A percentile compares a stretch with the other conserved stretches of the same genome.
phyloP scores from a whole-genome alignment of 2,113 vertebrate genomes.

The Paralichthys olivaceus region DNA sequence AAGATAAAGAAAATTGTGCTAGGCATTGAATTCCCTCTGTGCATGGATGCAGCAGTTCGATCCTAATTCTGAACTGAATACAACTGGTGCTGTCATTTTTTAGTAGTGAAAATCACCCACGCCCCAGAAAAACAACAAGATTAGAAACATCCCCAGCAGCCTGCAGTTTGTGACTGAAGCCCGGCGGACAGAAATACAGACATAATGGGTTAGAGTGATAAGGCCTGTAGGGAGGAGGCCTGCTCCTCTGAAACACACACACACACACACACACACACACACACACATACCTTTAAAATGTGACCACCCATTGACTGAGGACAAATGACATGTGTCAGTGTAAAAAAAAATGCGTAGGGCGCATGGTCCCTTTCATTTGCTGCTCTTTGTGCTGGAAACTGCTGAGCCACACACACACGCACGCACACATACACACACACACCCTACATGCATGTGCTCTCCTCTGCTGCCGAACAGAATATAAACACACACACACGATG shows the following conservation, averaged over 20 bases:
- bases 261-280: constrained; percentile 45
- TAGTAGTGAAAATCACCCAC: constrained; percentile 14
- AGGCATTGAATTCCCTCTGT: background rate
- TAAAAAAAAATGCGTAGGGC: constrained; percentile 44
- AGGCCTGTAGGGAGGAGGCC: constrained; percentile 66
- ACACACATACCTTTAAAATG: constrained; percentile 50
- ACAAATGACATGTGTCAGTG: constrained; percentile 72
- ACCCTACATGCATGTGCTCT: constrained; percentile 55
- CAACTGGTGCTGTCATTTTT: constrained; percentile 13
- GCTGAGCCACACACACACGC: constrained; percentile 74
- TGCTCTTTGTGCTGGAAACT: constrained; percentile 82
- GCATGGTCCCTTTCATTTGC: constrained; percentile 58
- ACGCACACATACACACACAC: constrained; percentile 5
- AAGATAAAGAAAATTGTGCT: background rate
- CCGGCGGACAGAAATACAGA: constrained; percentile 40
- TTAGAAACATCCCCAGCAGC: constrained; percentile 57
- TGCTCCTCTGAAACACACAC: constrained; percentile 49
- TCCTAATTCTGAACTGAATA: background rate
- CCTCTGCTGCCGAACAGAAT: constrained; percentile 34
- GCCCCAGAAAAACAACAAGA: constrained; percentile 25
- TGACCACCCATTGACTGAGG: constrained; percentile 54
- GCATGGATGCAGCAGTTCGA: background rate
- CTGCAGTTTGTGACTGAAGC: constrained; percentile 49
- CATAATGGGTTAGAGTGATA: constrained; percentile 56
- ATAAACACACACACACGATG: constrained; percentile 16